phyloP scores from a whole-genome alignment of 2,888 invertebrate species.

The Folsomia candida region DNA sequence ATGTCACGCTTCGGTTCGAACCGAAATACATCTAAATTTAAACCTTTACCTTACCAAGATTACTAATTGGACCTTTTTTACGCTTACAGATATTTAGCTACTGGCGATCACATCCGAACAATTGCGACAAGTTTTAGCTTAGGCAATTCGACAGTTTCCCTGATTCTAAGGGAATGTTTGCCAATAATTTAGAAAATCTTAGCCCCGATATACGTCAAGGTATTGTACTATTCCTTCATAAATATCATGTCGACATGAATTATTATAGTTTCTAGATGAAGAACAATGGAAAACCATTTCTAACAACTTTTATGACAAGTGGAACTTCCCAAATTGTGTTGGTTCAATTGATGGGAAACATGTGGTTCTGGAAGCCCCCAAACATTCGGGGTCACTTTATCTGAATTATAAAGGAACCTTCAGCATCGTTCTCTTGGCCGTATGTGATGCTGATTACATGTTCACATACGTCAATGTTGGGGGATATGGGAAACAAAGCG shows the following conservation, averaged over 20 bases:
- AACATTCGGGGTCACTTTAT: not conserved
- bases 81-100: not conserved
- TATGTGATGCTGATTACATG: slow-evolving; percentile 22
- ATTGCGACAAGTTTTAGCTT: not conserved
- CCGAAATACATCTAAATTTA: not conserved
- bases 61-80: not conserved
- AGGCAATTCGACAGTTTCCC: not conserved
- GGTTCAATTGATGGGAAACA: no score
- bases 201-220: no score
- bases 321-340: slow-evolving; percentile 10
- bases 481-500: slow-evolving; percentile 18
- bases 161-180: no score
- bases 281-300: slow-evolving; percentile 9
- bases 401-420: slow-evolving; percentile 39
- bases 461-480: slow-evolving; percentile 36
- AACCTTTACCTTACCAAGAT: no score
- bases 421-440: slow-evolving; percentile 29
- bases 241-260: no score
- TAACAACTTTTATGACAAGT: not conserved
- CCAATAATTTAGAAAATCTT: no score
- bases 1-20: not conserved
- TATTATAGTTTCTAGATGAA: not conserved
- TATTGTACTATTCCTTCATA: no score
- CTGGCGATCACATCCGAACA: not conserved
- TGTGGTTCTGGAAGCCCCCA: not conserved